Evolutionary conservation across 2,113 vertebrate genomes (phyloP).

Genomic region (Corythoichthys intestinalis): DNA sequence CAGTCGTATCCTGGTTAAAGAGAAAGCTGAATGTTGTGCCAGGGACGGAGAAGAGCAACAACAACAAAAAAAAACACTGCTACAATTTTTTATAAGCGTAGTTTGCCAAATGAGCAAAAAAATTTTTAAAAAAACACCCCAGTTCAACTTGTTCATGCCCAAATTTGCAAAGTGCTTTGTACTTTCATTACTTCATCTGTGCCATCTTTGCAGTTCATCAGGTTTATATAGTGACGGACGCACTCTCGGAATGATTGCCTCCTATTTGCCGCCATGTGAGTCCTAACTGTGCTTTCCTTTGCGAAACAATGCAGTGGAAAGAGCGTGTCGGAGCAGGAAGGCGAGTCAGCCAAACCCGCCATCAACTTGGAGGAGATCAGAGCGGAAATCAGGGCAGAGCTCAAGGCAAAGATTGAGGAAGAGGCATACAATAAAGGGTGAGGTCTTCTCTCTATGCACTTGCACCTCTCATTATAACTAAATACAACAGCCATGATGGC

Average conservation of each 20-base stretch:
- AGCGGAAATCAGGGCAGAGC: constrained; percentile 80
- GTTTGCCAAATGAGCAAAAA: not conserved
- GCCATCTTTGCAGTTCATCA: constrained; percentile 11
- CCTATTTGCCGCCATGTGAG: constrained; percentile 23
- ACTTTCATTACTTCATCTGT: not conserved
- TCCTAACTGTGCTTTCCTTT: constrained; percentile 61
- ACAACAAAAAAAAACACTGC: constrained; percentile 43
- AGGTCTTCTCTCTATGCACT: constrained; percentile 35
- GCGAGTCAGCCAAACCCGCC: constrained; percentile 69
- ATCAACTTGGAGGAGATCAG: constrained; percentile 79
- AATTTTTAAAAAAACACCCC: too few relatives aligned
- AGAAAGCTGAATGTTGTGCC: constrained; percentile 19
- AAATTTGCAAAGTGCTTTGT: not conserved
- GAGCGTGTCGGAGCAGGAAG: constrained; percentile 76
- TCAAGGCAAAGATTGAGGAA: constrained; percentile 88
- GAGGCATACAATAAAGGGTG: constrained; percentile 92
- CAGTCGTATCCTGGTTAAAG: constrained; percentile 50
- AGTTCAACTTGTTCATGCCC: not conserved
- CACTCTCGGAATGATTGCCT: constrained; percentile 33
- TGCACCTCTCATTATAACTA: not conserved
- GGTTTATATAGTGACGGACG: constrained; percentile 36
- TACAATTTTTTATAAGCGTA: constrained; percentile 6
- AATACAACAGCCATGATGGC: constrained; percentile 12
- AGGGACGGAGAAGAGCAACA: constrained; percentile 28
- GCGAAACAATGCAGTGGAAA: constrained; percentile 82